Percentiles rank a stretch among this genome's conserved stretches.
Conservation (phyloP, 2,888 invertebrate genomes). For the Melanostoma mellinum region DNA sequence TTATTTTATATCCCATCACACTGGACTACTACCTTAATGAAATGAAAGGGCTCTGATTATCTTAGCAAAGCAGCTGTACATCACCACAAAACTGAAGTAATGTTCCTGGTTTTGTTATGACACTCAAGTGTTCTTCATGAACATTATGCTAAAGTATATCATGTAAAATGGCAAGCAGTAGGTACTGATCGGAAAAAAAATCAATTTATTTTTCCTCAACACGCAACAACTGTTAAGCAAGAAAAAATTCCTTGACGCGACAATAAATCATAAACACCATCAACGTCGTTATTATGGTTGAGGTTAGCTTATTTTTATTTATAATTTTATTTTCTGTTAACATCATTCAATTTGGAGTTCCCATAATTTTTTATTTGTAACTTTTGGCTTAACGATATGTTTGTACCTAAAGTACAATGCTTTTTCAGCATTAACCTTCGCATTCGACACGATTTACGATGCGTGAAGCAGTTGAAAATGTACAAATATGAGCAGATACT, state of each 20-base stretch:
- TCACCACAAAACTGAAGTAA: too few relatives aligned
- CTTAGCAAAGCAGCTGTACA: too few relatives aligned
- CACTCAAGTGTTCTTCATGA: too few relatives aligned
- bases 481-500: neutral
- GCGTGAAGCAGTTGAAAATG: constrained; percentile 5
- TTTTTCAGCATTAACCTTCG: neutral
- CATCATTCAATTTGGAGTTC: neutral
- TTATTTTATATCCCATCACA: too few relatives aligned
- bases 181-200: too few relatives aligned
- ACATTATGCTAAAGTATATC: too few relatives aligned
- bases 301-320: neutral
- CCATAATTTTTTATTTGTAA: constrained; percentile 7
- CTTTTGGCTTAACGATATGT: neutral
- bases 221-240: too few relatives aligned
- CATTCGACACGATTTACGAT: constrained; percentile 7
- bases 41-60: too few relatives aligned
- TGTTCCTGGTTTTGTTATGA: too few relatives aligned
- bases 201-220: neutral
- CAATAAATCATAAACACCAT: constrained; percentile 22
- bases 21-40: too few relatives aligned
- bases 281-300: neutral
- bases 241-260: neutral
- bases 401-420: neutral
- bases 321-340: neutral
- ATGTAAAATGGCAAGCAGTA: too few relatives aligned